Evolutionary conservation across 2,797 vertebrate species (phyloP).

Genomic region (Urocyon cinereoargenteus): DNA sequence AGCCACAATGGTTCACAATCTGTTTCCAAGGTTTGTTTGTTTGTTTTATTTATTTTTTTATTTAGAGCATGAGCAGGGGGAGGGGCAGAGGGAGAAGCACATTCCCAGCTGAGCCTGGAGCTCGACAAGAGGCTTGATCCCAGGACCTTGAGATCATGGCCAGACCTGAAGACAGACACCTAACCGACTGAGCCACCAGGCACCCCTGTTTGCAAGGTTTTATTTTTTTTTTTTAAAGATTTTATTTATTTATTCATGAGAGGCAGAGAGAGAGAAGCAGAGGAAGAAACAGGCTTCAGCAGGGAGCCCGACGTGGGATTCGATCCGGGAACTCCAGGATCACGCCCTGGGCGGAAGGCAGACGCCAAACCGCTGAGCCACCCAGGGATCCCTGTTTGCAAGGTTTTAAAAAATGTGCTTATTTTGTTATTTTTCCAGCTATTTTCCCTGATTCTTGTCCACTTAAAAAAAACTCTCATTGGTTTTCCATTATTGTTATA

Average conservation of each 20-base stretch:
- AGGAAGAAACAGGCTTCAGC: no score
- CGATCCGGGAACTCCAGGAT: no score
- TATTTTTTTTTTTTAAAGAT: no score
- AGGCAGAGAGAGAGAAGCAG: no score
- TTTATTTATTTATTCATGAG: no score
- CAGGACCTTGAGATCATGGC: neutral
- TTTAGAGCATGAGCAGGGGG: neutral
- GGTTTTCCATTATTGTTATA: neutral
- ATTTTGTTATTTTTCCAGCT: conserved; percentile 40
- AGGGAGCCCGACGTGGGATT: no score
- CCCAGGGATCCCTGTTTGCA: neutral
- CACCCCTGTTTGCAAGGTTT: neutral
- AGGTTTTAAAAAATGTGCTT: neutral
- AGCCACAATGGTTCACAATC: neutral
- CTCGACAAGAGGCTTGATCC: neutral
- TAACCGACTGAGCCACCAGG: neutral
- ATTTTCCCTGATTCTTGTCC: neutral
- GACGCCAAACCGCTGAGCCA: neutral
- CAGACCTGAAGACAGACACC: neutral
- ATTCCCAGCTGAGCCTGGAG: neutral
- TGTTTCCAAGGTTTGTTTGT: neutral
- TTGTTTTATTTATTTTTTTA: neutral
- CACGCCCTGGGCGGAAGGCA: no score
- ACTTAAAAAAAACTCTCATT: neutral
- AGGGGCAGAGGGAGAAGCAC: neutral